Conservation (phyloP, 2,113 vertebrate genomes). For the Oryzias celebensis region DNA sequence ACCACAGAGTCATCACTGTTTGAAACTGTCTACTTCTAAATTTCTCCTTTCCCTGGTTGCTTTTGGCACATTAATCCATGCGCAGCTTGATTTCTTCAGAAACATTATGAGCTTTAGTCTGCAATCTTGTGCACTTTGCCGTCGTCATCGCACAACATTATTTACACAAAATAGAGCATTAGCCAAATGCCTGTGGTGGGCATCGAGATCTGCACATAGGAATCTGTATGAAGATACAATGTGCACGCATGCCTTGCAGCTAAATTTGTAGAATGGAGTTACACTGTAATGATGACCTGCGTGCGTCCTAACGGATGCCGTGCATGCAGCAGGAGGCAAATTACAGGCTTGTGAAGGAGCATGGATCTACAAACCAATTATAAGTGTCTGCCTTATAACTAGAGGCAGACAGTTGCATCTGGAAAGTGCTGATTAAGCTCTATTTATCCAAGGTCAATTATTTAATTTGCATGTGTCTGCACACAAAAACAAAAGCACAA, state of each 20-base stretch:
- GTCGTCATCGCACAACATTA: constrained; percentile 21
- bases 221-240: constrained; percentile 12
- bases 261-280: constrained; percentile 41
- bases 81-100: constrained; percentile 60
- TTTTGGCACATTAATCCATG: constrained; percentile 53
- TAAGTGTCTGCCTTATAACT: constrained; percentile 49
- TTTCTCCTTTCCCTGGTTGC: constrained; percentile 56
- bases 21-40: constrained; percentile 56
- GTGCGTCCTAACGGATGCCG: constrained; percentile 45
- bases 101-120: constrained; percentile 54
- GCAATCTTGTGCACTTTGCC: constrained; percentile 48
- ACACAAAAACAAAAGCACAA: constrained; percentile 17
- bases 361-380: constrained; percentile 47
- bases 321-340: constrained; percentile 54
- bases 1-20: constrained; percentile 55
- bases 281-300: constrained; percentile 55
- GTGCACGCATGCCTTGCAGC: constrained; percentile 16
- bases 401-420: constrained; percentile 29
- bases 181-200: constrained; percentile 30
- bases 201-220: constrained; percentile 9
- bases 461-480: constrained; percentile 31
- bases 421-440: constrained; percentile 50
- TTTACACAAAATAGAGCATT: constrained; percentile 47
- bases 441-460: constrained; percentile 44
- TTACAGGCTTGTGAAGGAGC: constrained; percentile 49